phyloP scores from a whole-genome alignment of 2,113 vertebrate genomes.

The Poeciliopsis turrubarensis region DNA sequence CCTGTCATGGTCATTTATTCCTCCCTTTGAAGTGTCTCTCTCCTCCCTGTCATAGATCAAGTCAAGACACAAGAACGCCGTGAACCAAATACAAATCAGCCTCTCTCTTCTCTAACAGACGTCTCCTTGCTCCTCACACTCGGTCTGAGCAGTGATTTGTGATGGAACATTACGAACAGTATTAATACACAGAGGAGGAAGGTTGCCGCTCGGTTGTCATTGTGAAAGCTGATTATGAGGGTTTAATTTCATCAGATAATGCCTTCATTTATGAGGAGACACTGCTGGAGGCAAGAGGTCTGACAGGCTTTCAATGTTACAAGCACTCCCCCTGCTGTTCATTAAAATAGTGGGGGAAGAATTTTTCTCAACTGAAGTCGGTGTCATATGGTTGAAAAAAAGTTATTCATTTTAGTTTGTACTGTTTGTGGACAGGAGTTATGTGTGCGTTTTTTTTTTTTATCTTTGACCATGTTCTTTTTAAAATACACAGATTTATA shows the following conservation, averaged over 20 bases:
- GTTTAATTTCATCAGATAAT: conserved; percentile 70
- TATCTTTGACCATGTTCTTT: no score
- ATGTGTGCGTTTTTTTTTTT: no score
- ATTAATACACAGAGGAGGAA: conserved; percentile 45
- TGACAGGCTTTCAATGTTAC: conserved; percentile 24
- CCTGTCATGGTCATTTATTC: conserved; percentile 54
- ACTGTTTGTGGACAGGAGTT: no score
- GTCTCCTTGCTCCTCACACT: not conserved
- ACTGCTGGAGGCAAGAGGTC: conserved; percentile 18
- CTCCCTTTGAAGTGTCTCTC: conserved; percentile 65
- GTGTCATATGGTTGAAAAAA: not conserved
- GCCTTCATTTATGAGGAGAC: conserved; percentile 40
- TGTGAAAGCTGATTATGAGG: conserved; percentile 66
- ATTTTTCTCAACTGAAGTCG: not conserved
- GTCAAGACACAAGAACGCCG: conserved; percentile 31
- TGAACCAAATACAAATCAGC: conserved; percentile 42
- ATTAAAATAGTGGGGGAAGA: not conserved
- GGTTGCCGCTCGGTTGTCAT: conserved; percentile 54
- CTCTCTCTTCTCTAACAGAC: not conserved
- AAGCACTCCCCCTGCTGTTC: conserved; percentile 67
- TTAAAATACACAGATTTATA: no score
- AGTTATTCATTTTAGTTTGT: no score
- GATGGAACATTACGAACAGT: conserved; percentile 44
- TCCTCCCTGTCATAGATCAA: conserved; percentile 44
- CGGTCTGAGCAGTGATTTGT: conserved; percentile 21